phyloP scores from a whole-genome alignment of 2,113 vertebrate species.

The Melanotaenia duboulayi region DNA sequence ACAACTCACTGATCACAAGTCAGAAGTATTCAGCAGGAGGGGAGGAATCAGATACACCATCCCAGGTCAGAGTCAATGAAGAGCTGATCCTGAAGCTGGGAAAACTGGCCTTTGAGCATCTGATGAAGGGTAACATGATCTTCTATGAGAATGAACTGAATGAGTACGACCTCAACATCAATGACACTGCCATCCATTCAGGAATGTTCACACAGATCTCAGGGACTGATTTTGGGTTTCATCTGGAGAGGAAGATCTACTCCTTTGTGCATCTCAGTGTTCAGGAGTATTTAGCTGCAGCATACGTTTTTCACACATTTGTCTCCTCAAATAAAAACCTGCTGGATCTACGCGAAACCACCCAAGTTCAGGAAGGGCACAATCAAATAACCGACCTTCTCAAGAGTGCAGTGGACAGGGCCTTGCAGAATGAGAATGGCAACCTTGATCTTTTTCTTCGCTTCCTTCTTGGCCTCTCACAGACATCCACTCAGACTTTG shows the following conservation, averaged over 20 bases:
- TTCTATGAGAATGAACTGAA: constrained; percentile 38
- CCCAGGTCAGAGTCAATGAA: constrained; percentile 1
- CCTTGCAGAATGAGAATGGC: constrained; percentile 26
- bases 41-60: neutral
- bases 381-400: neutral
- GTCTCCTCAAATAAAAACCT: constrained; percentile 4
- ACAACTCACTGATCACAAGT: constrained; percentile 12
- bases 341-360: constrained; percentile 3
- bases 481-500: constrained; percentile 18
- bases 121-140: constrained; percentile 44
- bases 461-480: constrained; percentile 47
- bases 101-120: constrained; percentile 44
- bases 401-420: constrained; percentile 34
- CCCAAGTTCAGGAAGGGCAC: neutral
- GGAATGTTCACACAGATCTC: constrained; percentile 46
- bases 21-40: constrained; percentile 12
- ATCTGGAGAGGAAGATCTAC: constrained; percentile 6
- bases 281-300: constrained; percentile 48
- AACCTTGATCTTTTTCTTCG: constrained; percentile 45
- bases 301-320: constrained; percentile 27
- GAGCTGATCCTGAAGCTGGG: constrained; percentile 43
- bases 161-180: neutral
- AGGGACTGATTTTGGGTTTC: neutral
- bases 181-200: constrained; percentile 19
- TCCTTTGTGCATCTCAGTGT: constrained; percentile 49